Evolutionary conservation across 2,888 invertebrate species (phyloP), one percentile per base, ranked within the genome.

Genomic region (Lycophotia porphyrea): DNA sequence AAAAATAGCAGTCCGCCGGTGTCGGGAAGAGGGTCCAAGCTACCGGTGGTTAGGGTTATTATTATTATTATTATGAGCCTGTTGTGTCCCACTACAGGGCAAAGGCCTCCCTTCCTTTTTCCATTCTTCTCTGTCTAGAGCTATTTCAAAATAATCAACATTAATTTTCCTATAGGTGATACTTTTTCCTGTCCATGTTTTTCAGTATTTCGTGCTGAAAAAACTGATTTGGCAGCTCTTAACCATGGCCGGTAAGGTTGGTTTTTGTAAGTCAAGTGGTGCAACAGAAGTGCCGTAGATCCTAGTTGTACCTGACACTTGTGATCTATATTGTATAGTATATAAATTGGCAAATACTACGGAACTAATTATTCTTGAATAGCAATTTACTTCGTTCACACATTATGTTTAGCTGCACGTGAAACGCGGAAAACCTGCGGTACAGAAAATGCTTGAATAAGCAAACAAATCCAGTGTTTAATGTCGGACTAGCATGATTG

Each of bases 301-400:
- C 18, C 15, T 42, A n/a, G 15, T 5, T 27, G 42, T 60, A 42
- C 60, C 5, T 61, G 61, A 34, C 27, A 27, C n/a, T 24, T 74
- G 24, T 31, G 27, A n/a, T 36, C 44, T 11, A 44, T 64, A 15
- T 49, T 49, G 21, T 76, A 8, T n/a, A 24, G 18, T 31, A 15
- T 42, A 31, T 31, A 2, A 21, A 47, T 66, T 66, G 2, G 15
- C 3, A 49, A 69, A 49, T 27, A 34, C 39, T 39, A 34, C 69
- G 69, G 47, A 78, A 78, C 47, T 42, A 42, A 49, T 47, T 77
- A 60, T 44, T 77, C 21, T n/a, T 75, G 42, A 34, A 18, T 13
- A 58, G 44, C 31, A 68, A 77, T 15, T 42, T 58, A 47, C 15
- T 4, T 31, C 21, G 11, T 60, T 34, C 34, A 13, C n/a, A 58